Conservation (phyloP, 2,888 invertebrate genomes). For the Lasioglossum villosulum region DNA sequence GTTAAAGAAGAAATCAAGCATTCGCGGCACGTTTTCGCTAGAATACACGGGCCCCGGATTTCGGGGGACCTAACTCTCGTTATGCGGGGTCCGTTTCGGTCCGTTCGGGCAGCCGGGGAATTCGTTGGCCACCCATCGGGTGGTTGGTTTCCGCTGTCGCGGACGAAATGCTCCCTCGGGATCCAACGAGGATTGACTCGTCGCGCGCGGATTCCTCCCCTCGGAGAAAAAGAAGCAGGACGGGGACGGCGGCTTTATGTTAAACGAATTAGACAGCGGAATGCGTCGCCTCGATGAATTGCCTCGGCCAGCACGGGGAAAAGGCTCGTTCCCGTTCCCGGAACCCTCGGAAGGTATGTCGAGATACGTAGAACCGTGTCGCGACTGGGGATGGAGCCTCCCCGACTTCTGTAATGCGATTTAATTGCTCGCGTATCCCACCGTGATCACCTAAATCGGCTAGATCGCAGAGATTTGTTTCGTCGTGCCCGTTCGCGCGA, state of each 20-base stretch:
- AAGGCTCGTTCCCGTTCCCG: conserved; percentile 55
- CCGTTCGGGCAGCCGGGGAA: conserved; percentile 48
- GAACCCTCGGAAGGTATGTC: conserved; percentile 52
- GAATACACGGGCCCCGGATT: conserved; percentile 30
- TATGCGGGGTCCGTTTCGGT: conserved; percentile 24
- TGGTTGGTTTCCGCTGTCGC: conserved; percentile 53
- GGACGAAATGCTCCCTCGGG: conserved; percentile 61
- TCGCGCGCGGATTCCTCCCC: conserved; percentile 75
- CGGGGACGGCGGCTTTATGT: conserved; percentile 77
- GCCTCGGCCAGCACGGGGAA: conserved; percentile 66
- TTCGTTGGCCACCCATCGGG: conserved; percentile 73
- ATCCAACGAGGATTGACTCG: conserved; percentile 81
- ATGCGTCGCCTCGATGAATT: conserved; percentile 81
- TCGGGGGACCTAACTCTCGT: conserved; percentile 25
- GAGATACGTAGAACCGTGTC: conserved; percentile 47
- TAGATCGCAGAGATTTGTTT: conserved; percentile 10
- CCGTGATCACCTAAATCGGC: neutral
- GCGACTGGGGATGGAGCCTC: conserved; percentile 35
- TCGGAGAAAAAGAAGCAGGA: conserved; percentile 32
- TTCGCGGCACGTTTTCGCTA: conserved; percentile 46
- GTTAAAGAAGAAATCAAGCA: conserved; percentile 16
- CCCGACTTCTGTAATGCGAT: conserved; percentile 1
- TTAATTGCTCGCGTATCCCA: conserved; percentile 50
- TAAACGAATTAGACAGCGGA: conserved; percentile 84
- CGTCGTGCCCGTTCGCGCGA: neutral